These are phyloP conservation scores for Thalassoma bifasciatum DNA, from an alignment of 2,113 vertebrate genomes.

Conservation along the genomic window DNA sequence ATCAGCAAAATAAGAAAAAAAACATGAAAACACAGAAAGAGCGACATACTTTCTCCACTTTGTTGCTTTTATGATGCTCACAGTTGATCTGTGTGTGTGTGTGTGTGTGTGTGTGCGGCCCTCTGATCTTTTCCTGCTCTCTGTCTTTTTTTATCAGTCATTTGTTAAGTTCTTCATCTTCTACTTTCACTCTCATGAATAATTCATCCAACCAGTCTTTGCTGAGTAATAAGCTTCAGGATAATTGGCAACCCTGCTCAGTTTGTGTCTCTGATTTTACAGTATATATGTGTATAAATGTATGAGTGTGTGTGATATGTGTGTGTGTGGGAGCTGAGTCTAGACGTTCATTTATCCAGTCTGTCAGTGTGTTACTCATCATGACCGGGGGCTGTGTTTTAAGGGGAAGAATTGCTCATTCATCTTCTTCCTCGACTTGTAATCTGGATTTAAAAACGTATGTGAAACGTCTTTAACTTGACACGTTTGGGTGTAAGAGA, in stretches of 20 bases:
- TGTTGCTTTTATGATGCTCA: not conserved
- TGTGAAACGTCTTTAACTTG: not conserved
- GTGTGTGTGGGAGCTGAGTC: slow-evolving; percentile 29
- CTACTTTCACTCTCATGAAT: slow-evolving; percentile 24
- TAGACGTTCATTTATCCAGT: slow-evolving; percentile 34
- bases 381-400: slow-evolving; percentile 38
- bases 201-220: slow-evolving; percentile 25
- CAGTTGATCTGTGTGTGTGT: slow-evolving; percentile 1
- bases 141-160: not conserved
- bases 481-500: not conserved
- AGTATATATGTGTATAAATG: slow-evolving; percentile 10
- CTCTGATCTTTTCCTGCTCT: too few relatives aligned
- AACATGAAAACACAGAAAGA: not conserved
- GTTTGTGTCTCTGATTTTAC: slow-evolving; percentile 4
- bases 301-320: slow-evolving; percentile 10
- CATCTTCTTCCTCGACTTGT: slow-evolving; percentile 2
- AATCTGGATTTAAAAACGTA: slow-evolving; percentile 1
- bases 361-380: slow-evolving; percentile 63
- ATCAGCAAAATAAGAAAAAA: not conserved
- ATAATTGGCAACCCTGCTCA: slow-evolving; percentile 12
- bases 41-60: not conserved
- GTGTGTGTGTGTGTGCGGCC: too few relatives aligned
- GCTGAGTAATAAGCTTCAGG: slow-evolving; percentile 6
- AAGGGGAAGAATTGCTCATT: slow-evolving; percentile 25
- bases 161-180: not conserved